Evolutionary conservation across 2,113 vertebrate species (phyloP).

Genomic region (Neodon shergylaensis): DNA sequence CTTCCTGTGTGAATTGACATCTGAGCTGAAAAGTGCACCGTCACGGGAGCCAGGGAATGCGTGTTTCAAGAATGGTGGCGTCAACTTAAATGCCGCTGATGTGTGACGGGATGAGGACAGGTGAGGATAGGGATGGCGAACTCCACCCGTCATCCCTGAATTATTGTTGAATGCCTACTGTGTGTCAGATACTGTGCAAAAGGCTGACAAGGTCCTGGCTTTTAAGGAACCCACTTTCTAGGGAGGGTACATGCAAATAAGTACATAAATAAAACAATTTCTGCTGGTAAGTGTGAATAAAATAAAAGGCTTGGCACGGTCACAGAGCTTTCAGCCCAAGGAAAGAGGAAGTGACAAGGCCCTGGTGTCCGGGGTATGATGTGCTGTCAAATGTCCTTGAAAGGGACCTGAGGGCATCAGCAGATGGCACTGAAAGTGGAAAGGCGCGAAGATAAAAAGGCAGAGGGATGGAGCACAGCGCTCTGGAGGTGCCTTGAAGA

Average conservation of each 20-base stretch:
- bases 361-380: too few relatives aligned
- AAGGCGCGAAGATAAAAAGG: not conserved
- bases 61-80: not conserved
- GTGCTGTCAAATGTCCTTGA: rapidly evolving
- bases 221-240: not conserved
- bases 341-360: not conserved
- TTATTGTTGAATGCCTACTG: not conserved
- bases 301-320: not conserved
- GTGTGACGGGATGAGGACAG: not conserved
- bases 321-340: not conserved
- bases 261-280: not conserved
- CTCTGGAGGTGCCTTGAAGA: not conserved
- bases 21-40: not conserved
- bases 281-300: not conserved
- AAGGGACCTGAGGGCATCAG: not conserved
- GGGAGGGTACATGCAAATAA: not conserved
- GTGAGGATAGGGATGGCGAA: not conserved
- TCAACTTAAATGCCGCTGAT: not conserved
- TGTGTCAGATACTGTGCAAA: not conserved
- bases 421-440: not conserved
- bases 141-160: not conserved
- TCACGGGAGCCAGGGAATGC: not conserved
- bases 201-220: not conserved
- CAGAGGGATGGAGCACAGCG: not conserved
- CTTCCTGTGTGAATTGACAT: slow-evolving; percentile 21